Evolutionary conservation across 2,797 vertebrate genomes (phyloP).

Genomic region (Yasuhikotakia modesta): DNA sequence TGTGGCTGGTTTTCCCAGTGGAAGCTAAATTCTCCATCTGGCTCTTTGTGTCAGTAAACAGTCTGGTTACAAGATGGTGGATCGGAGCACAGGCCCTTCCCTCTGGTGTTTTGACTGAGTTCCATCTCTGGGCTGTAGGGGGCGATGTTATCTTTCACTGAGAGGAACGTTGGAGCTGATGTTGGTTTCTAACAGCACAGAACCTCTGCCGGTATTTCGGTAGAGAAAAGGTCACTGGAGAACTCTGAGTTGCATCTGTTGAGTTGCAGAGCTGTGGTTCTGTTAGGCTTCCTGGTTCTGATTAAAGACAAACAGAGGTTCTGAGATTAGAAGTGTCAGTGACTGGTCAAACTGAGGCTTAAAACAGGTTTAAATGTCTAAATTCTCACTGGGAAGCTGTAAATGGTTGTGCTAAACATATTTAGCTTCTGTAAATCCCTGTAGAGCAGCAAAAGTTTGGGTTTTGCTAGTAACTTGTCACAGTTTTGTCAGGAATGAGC

Average conservation of each 20-base stretch:
- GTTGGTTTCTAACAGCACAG: not conserved
- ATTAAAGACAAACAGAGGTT: not conserved
- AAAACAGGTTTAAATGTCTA: slow-evolving; percentile 4
- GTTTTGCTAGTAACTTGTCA: not conserved
- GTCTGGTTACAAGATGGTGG: slow-evolving; percentile 90
- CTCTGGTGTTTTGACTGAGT: slow-evolving; percentile 71
- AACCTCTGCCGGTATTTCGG: slow-evolving; percentile 8
- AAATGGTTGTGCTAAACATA: slow-evolving; percentile 11
- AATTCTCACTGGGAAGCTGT: not conserved
- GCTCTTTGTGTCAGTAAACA: slow-evolving; percentile 82
- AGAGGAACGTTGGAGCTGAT: slow-evolving; percentile 18
- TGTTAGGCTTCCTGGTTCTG: not conserved
- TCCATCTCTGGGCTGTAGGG: slow-evolving; percentile 83
- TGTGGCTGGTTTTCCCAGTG: slow-evolving; percentile 66
- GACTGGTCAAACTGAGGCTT: not conserved
- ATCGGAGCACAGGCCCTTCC: slow-evolving; percentile 78
- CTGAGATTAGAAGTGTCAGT: not conserved
- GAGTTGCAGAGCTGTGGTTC: not conserved
- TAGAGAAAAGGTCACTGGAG: slow-evolving; percentile 17
- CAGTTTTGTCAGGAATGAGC: not conserved
- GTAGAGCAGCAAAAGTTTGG: slow-evolving; percentile 31
- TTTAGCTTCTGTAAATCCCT: not conserved
- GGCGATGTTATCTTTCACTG: slow-evolving; percentile 55
- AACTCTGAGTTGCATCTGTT: no score
- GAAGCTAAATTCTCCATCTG: slow-evolving; percentile 67